Percentiles rank a stretch among this genome's conserved stretches.
phyloP scores from a whole-genome alignment of 2,888 invertebrate genomes.

The Ypsolopha sequella region DNA sequence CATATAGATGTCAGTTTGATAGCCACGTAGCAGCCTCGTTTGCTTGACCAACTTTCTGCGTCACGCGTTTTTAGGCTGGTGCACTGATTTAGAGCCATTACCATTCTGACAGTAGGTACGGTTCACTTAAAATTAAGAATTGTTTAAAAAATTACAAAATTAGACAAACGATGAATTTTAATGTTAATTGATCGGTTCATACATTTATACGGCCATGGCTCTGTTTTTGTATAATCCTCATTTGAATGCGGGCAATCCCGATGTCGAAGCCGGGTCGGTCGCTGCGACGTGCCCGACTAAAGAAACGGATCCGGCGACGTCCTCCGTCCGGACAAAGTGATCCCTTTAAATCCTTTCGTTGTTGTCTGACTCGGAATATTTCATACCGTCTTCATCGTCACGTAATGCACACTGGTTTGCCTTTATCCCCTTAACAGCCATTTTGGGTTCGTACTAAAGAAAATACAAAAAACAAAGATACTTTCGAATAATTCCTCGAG shows the following conservation, averaged over 20 bases:
- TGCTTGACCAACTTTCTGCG: conserved; percentile 52
- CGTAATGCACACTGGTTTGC: conserved; percentile 16
- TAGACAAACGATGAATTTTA: too few relatives aligned
- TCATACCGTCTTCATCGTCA: conserved; percentile 10
- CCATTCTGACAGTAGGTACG: conserved; percentile 36
- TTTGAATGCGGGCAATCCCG: neutral
- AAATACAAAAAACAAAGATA: neutral
- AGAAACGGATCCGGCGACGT: conserved; percentile 20
- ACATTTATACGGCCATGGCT: too few relatives aligned
- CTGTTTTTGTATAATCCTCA: conserved; percentile 7
- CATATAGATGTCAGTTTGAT: conserved; percentile 37
- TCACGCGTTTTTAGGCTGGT: conserved; percentile 30
- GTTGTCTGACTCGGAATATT: conserved; percentile 10
- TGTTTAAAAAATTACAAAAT: conserved; percentile 6
- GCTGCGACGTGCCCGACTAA: conserved; percentile 18
- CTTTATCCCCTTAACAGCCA: conserved; percentile 21
- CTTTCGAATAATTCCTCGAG: too few relatives aligned
- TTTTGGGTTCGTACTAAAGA: conserved; percentile 13
- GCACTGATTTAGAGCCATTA: conserved; percentile 43
- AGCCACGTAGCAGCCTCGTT: conserved; percentile 26
- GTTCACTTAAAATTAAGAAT: conserved; percentile 28
- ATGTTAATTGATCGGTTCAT: too few relatives aligned
- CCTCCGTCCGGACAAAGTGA: conserved; percentile 15
- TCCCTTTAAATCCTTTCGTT: conserved; percentile 18
- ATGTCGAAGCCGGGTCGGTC: neutral